Conservation (phyloP, 30 jellyfish, hydroid and myxozoan species). For the Rhopilema esculentum region DNA sequence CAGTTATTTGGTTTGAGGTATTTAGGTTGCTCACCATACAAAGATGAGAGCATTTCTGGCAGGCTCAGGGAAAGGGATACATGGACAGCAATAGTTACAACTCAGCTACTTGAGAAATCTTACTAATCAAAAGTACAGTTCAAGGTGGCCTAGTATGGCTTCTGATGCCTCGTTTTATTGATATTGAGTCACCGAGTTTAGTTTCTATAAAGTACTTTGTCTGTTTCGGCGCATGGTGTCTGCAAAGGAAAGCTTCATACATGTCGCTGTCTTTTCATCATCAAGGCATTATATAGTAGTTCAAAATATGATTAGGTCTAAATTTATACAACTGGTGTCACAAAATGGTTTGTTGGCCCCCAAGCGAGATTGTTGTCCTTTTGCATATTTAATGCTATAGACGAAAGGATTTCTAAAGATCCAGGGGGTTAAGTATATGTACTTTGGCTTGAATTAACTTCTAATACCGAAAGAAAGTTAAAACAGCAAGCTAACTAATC, state of each 20-base stretch:
- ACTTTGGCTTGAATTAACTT: too few species aligned
- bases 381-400: slow-evolving; percentile 27
- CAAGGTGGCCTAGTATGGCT: too few species aligned
- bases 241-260: background rate
- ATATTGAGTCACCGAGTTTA: too few species aligned
- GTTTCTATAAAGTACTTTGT: background rate
- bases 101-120: too few species aligned
- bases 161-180: too few species aligned
- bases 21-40: too few species aligned
- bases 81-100: too few species aligned
- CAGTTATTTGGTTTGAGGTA: too few species aligned
- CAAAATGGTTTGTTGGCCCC: slow-evolving; percentile 18
- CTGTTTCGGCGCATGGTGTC: background rate
- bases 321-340: slow-evolving; percentile 1
- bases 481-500: background rate
- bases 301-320: background rate
- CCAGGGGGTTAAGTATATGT: slow-evolving; percentile 15
- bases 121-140: too few species aligned
- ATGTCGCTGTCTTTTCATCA: background rate
- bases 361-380: slow-evolving; percentile 45
- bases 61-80: too few species aligned
- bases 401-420: background rate
- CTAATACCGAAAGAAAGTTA: too few species aligned
- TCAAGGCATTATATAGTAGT: background rate
- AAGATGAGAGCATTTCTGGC: too few species aligned